Evolutionary conservation across 2,888 invertebrate genomes (phyloP), one percentile per base, ranked within the genome.

Genomic region (Drosophila bunnanda): DNA sequence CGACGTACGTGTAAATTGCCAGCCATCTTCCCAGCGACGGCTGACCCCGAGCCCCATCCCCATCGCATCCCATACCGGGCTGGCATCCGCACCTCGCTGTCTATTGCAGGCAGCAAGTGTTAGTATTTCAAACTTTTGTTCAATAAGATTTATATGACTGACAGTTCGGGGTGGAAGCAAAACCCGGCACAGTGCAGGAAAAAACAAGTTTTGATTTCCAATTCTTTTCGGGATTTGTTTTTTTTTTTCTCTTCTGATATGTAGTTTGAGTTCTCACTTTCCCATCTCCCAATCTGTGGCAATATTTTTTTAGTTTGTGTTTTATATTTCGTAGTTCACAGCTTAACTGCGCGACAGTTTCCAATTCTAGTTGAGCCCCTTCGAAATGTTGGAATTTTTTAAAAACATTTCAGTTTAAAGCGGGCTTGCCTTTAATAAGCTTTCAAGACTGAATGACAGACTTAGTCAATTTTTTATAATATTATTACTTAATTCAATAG

Each of bases 131-230:
- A 87, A 84, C 60, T 79, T 81, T 79, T 64, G 50, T 67, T 70
- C 77, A 70, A 71, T 70, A 84, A 79, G 82, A 82, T 84, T 84
- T 82, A 79, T 84, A 56, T 75, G 85, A 80, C 71, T 80, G 87
- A 77, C 84, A 81, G 75, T 62, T 48, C 28, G 64, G 64, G 64
- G 39, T 43, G 41, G 50, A n/a, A 32, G 17, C 59, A 46, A 48
- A 28, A 43, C 64, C 50, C 50, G 8, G 50, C 64, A 28, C 34
- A 52, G 64, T 28, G 50, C 64, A 50, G 64, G 25, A 60, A 62
- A 61, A 65, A 65, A 50, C 64, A 65, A 62, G 68, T 67, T 66
- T 55, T 39, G 67, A 54, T 67, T 67, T 66, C 67, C 32, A 44
- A 48, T 53, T 67, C 54, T 41, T 46, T 44, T 12, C 17, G 22